Evolutionary conservation across 1,140 invertebrate species (phyloP).

Genomic region (Mizuhopecten yessoensis): DNA sequence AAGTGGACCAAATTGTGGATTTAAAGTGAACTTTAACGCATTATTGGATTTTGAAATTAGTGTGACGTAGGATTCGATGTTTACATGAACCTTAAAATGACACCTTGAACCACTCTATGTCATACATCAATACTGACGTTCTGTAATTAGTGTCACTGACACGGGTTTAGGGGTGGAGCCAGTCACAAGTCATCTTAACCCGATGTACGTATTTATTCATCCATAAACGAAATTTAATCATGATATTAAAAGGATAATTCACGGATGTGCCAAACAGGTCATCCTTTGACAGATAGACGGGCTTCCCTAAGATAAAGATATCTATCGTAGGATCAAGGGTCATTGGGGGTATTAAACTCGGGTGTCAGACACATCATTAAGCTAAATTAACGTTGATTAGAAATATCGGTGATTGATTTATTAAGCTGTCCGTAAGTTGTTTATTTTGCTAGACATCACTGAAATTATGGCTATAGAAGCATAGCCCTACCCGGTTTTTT

Average conservation of each 20-base stretch:
- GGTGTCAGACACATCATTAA: neutral
- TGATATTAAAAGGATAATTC: conserved; percentile 10
- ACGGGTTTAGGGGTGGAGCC: neutral
- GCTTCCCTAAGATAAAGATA: neutral
- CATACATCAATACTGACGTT: neutral
- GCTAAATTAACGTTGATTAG: neutral
- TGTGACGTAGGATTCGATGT: neutral
- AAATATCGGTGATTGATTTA: neutral
- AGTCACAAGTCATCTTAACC: neutral
- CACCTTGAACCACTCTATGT: neutral
- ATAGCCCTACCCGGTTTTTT: neutral
- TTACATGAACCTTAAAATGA: neutral
- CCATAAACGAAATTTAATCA: neutral
- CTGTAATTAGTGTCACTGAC: neutral
- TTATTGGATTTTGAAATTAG: neutral
- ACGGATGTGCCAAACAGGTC: neutral
- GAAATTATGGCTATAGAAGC: neutral
- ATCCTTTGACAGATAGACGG: neutral
- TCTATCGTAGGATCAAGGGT: neutral
- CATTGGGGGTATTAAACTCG: neutral
- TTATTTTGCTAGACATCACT: neutral
- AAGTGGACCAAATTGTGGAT: too few species aligned
- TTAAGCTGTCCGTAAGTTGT: neutral
- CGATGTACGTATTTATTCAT: neutral
- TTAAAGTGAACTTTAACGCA: too few species aligned